These are phyloP conservation scores for Nipponia nippon DNA, from an alignment of 2,113 vertebrate genomes.

Conservation along the genomic window DNA sequence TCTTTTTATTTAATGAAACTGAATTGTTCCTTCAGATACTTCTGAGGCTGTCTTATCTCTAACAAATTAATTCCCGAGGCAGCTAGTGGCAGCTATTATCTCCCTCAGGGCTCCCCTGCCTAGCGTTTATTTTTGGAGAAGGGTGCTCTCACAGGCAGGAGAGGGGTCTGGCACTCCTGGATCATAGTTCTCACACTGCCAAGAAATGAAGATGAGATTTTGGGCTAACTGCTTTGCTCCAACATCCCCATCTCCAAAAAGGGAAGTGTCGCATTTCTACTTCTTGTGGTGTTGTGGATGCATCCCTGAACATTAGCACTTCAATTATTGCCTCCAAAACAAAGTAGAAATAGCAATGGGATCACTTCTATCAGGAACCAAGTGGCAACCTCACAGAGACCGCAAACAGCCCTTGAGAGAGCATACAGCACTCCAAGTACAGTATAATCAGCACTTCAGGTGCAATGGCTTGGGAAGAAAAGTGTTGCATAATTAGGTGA, in stretches of 20 bases:
- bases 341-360: neutral
- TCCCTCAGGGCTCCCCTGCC: neutral
- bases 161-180: neutral
- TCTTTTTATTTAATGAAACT: neutral
- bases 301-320: neutral
- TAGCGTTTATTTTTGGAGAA: neutral
- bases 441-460: slow-evolving; percentile 13
- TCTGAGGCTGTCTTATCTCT: neutral
- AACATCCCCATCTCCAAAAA: neutral
- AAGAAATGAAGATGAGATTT: neutral
- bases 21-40: neutral
- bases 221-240: neutral
- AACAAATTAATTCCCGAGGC: neutral
- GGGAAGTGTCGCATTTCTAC: neutral
- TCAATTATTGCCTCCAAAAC: neutral
- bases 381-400: neutral
- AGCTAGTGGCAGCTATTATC: neutral
- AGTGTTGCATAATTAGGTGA: neutral
- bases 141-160: neutral
- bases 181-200: neutral
- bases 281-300: neutral
- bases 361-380: neutral
- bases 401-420: neutral
- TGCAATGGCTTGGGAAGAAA: neutral
- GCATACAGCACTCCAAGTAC: neutral